These are phyloP conservation scores for Pachycephus smyrnensis DNA, from an alignment of 2,888 invertebrate species.

Conservation along the genomic window DNA sequence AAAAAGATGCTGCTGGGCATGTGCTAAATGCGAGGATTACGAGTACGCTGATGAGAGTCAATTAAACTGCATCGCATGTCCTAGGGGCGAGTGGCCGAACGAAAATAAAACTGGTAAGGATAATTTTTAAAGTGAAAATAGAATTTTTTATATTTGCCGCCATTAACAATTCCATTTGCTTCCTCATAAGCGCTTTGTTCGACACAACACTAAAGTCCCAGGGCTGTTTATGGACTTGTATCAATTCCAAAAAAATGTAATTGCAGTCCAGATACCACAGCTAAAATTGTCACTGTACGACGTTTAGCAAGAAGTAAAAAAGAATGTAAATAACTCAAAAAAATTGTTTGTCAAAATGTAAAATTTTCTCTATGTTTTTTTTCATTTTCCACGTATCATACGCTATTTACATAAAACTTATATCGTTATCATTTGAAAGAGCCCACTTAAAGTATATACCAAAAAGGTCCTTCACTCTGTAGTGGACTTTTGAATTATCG, in stretches of 20 bases:
- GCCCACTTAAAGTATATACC: not conserved
- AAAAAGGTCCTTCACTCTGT: not conserved
- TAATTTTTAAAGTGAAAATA: not conserved
- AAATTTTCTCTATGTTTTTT: not conserved
- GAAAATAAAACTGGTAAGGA: conserved; percentile 71
- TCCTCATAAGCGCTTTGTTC: too few relatives aligned
- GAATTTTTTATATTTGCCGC: too few relatives aligned
- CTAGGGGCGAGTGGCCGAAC: conserved; percentile 76
- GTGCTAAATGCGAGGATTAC: conserved; percentile 75
- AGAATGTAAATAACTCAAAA: not conserved
- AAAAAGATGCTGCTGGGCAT: conserved; percentile 82
- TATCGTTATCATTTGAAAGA: not conserved
- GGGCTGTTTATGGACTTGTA: not conserved
- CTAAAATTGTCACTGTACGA: not conserved
- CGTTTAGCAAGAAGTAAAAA: not conserved
- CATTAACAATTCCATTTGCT: too few relatives aligned
- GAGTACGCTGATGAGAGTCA: conserved; percentile 73
- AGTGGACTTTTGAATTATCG: not conserved
- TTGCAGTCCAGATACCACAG: not conserved
- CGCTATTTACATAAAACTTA: not conserved
- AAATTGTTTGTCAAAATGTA: not conserved
- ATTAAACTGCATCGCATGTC: conserved; percentile 72
- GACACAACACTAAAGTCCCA: not conserved
- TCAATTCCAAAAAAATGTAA: not conserved
- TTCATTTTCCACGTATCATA: not conserved